phyloP scores from a whole-genome alignment of 2,888 invertebrate species.

The Lysandra bellargus region DNA sequence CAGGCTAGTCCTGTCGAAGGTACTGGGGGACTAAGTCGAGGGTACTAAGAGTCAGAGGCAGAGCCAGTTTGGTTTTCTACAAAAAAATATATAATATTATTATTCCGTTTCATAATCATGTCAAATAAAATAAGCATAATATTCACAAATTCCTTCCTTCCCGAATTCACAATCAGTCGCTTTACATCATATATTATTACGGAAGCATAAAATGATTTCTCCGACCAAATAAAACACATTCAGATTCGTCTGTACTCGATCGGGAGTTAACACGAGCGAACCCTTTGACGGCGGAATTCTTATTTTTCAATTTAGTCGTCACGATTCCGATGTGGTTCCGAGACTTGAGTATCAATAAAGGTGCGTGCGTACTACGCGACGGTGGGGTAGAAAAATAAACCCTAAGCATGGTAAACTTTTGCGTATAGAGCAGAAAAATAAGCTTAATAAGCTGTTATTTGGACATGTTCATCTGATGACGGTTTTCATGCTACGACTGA shows the following conservation, averaged over 20 bases:
- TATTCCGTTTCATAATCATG: too few relatives aligned
- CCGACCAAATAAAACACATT: slow-evolving; percentile 1
- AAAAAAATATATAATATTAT: background rate
- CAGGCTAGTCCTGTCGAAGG: too few relatives aligned
- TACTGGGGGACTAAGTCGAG: too few relatives aligned
- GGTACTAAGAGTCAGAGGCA: too few relatives aligned
- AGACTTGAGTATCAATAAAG: slow-evolving; percentile 28
- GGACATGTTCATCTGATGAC: too few relatives aligned
- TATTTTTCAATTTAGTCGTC: slow-evolving; percentile 29
- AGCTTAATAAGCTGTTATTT: too few relatives aligned
- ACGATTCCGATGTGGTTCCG: slow-evolving; percentile 21
- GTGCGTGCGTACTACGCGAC: background rate
- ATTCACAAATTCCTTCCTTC: background rate
- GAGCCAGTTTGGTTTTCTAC: background rate
- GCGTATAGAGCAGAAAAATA: too few relatives aligned
- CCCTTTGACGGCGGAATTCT: slow-evolving; percentile 25
- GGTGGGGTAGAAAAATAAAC: too few relatives aligned
- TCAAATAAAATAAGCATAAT: background rate
- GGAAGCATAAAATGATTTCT: background rate
- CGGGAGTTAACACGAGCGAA: background rate
- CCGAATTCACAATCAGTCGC: background rate
- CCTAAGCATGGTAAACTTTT: too few relatives aligned
- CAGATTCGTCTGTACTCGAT: slow-evolving; percentile 4
- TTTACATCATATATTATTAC: background rate
- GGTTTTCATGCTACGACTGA: too few relatives aligned